Conservation (phyloP, 2,888 invertebrate species). For the Drosophila cognata region DNA sequence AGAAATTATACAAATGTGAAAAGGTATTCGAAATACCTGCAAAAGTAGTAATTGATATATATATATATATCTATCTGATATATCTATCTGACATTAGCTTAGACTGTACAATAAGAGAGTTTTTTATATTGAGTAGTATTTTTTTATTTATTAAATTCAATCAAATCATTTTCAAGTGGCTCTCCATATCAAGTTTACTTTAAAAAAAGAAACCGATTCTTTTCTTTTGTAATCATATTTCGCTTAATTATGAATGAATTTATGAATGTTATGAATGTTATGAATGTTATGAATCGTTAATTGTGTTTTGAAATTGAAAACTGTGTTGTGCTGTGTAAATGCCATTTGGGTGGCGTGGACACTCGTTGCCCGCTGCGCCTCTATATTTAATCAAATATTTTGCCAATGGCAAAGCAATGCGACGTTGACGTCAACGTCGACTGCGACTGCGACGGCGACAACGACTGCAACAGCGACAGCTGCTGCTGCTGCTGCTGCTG, state of each 20-base stretch:
- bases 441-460: conserved; percentile 6
- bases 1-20: no score
- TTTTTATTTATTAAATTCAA: neutral
- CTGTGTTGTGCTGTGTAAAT: conserved; percentile 43
- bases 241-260: no score
- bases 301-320: neutral
- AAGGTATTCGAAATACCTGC: no score
- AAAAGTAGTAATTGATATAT: no score
- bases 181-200: neutral
- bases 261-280: neutral
- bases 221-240: no score
- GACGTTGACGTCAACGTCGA: conserved; percentile 2
- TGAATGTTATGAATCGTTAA: neutral
- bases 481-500: conserved; percentile 8
- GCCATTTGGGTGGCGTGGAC: conserved; percentile 56
- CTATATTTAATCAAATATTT: conserved; percentile 75
- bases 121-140: neutral
- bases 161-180: neutral
- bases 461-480: conserved; percentile 15
- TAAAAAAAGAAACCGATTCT: no score
- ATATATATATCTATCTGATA: neutral
- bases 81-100: no score
- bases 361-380: conserved; percentile 43
- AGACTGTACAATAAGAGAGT: no score
- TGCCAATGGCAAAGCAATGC: conserved; percentile 63